Evolutionary conservation across 2,113 vertebrate species (phyloP), one percentile per base, ranked within the genome.

Genomic region (Echinops telfairi): DNA sequence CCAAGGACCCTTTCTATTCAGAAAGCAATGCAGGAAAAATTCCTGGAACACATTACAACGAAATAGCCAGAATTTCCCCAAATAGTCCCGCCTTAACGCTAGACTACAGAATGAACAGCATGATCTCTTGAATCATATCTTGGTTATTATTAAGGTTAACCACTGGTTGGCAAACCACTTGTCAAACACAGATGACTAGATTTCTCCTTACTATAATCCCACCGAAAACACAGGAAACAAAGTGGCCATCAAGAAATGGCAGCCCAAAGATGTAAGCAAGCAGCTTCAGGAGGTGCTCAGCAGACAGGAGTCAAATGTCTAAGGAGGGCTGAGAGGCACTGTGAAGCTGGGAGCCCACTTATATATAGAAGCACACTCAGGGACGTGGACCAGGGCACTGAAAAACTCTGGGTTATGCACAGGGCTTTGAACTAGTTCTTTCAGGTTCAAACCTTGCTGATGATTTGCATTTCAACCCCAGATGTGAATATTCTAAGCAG

Each of bases 51-150:
- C 33, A 66, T 70, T 71, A 83, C 38, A 77, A 77, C n/a, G 70
- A 76, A 94, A 94, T 92, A 91, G 33, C 25, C 15, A 27, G 2
- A 25, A 25, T 91, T 40, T 86, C 70, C 70, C 76, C 81, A 82
- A 77, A 81, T 8, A 57, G 31, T 70, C 29, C 6, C 20, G 25
- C 71, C 4, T 82, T 78, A 80, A 83, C 20, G 76, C 31, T 23
- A 78, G 40, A 31, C 31, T 64, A 22, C 38, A 79, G 33, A 86
- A 89, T 47, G 27, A 81, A 88, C 58, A 14, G n/a, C 43, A 15
- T 15, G 29, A 20, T 85, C 31, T 70, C 62, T 71, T 58, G 9
- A 78, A 47, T 33, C 17, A 11, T 53, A 53, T n/a, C 6, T 27
- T 77, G 23, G 73, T 73, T 20, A n/a, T 64, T 31, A 20, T 82